A percentile compares a stretch with the other conserved stretches of the same genome.
Conservation (phyloP, 2,113 vertebrate species). For the Physeter macrocephalus region DNA sequence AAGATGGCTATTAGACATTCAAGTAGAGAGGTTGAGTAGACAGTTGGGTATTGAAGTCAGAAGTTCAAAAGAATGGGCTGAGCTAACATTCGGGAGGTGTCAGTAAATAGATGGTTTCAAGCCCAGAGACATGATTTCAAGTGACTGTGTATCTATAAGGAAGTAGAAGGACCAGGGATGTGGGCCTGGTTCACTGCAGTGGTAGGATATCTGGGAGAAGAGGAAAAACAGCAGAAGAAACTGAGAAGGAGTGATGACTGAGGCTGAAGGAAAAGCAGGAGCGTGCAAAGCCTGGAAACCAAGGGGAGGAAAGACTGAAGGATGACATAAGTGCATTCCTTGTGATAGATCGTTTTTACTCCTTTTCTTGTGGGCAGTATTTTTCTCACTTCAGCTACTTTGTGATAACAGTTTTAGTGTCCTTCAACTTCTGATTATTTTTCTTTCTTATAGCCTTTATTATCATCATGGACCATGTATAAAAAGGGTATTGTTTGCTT, state of each 20-base stretch:
- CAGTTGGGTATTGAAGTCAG: background rate
- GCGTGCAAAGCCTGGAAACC: background rate
- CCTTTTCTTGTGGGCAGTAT: background rate
- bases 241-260: background rate
- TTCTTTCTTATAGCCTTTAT: background rate
- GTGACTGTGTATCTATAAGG: background rate
- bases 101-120: background rate
- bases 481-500: background rate
- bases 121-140: background rate
- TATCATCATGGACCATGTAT: background rate
- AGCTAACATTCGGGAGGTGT: background rate
- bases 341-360: background rate
- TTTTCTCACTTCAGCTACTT: background rate
- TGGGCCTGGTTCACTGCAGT: background rate
- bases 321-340: background rate
- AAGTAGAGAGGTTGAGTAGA: background rate
- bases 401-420: background rate
- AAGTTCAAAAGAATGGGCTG: background rate
- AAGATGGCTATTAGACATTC: background rate
- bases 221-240: background rate
- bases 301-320: background rate
- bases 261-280: background rate
- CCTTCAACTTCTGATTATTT: background rate
- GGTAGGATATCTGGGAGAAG: background rate
- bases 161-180: background rate